Evolutionary conservation across 2,888 invertebrate genomes (phyloP).

Genomic region (Synergus gifuensis): DNA sequence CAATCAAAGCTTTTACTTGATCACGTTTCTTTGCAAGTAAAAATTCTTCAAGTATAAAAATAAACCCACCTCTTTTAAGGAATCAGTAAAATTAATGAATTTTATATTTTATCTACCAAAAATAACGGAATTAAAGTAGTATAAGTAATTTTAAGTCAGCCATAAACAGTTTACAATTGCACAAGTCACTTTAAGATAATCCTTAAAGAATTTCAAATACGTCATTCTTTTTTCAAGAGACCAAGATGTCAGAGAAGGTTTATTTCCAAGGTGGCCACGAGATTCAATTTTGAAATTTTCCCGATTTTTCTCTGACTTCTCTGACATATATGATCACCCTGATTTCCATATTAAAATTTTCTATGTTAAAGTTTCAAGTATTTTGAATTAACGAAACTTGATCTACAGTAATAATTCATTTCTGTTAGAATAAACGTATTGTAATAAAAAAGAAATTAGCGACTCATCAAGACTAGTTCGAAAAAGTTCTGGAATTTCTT

Average conservation of each 20-base stretch:
- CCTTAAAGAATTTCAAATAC: no score
- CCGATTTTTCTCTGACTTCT: no score
- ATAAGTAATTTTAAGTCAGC: no score
- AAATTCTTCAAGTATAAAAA: neutral
- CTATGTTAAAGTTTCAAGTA: neutral
- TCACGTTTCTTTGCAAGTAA: neutral
- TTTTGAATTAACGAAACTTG: neutral
- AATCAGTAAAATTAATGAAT: neutral
- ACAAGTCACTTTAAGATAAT: no score
- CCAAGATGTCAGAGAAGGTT: no score
- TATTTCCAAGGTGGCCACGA: no score
- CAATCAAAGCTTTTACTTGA: neutral
- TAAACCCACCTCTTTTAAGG: neutral
- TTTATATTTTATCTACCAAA: no score
- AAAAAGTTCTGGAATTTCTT: slow-evolving; percentile 40
- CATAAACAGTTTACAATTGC: no score
- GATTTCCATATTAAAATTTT: neutral
- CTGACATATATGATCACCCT: neutral
- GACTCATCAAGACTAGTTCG: slow-evolving; percentile 42
- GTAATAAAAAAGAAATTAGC: slow-evolving; percentile 16
- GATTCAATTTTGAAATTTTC: no score
- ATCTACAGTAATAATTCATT: neutral
- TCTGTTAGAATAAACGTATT: neutral
- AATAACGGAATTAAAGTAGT: no score
- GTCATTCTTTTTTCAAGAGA: no score